Percentiles rank a stretch among this genome's conserved stretches.
phyloP scores from a whole-genome alignment of 2,888 invertebrate species.

The Calephelis perditalis region DNA sequence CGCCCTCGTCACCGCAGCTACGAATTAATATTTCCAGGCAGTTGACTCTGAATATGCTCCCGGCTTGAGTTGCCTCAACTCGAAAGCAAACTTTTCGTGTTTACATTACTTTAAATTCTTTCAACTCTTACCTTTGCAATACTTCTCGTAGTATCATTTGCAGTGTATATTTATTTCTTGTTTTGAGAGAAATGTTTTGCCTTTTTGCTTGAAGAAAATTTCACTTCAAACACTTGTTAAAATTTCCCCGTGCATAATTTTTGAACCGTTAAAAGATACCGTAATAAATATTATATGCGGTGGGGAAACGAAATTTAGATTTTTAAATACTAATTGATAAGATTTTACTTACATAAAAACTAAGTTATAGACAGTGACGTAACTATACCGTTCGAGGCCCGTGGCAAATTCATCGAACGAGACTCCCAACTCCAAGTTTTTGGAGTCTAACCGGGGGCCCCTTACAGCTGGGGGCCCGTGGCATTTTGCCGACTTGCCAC shows the following conservation, averaged over 20 bases:
- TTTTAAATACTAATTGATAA: too few species aligned
- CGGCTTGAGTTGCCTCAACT: constrained; percentile 67
- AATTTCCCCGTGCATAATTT: constrained; percentile 29
- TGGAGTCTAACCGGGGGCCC: too few species aligned
- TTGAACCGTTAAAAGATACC: constrained; percentile 28
- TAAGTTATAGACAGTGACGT: too few species aligned
- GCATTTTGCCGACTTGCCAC: too few species aligned
- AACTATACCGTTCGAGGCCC: too few species aligned
- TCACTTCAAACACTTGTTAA: constrained; percentile 38
- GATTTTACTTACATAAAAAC: too few species aligned
- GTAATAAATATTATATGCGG: constrained; percentile 24
- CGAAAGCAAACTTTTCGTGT: constrained; percentile 73
- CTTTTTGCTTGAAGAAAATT: constrained; percentile 37
- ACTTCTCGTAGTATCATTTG: constrained; percentile 58
- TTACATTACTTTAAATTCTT: constrained; percentile 72
- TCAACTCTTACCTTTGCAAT: constrained; percentile 62
- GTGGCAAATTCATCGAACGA: too few species aligned
- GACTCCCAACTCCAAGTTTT: too few species aligned
- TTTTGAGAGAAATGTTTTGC: constrained; percentile 38
- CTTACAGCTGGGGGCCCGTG: too few species aligned
- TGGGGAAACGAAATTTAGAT: too few species aligned
- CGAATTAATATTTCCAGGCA: constrained; percentile 74
- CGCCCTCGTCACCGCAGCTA: constrained; percentile 48
- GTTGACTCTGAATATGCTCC: constrained; percentile 73
- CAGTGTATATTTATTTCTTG: constrained; percentile 47